Evolutionary conservation across 2,113 vertebrate genomes (phyloP).

Genomic region (Coracopsis vasa): DNA sequence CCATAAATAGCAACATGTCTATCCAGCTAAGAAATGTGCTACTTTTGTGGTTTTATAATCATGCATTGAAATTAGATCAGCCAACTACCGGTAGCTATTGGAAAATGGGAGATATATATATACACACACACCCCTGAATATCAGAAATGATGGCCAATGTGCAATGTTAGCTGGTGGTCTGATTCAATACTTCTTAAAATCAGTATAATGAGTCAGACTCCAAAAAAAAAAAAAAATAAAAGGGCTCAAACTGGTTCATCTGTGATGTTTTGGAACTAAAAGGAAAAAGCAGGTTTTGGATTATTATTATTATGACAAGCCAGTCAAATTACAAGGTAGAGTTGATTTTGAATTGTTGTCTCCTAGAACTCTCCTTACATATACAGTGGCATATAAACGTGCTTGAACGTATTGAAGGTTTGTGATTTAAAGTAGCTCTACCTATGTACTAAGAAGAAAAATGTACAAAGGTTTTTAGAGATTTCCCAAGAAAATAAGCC

Average conservation of each 20-base stretch:
- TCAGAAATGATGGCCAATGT: not conserved
- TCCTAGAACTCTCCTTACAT: not conserved
- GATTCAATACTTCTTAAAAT: not conserved
- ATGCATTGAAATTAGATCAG: not conserved
- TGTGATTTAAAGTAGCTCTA: not conserved
- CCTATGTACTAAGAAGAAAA: not conserved
- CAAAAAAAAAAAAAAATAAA: not conserved
- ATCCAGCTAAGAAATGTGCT: constrained; percentile 45
- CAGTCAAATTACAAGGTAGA: not conserved
- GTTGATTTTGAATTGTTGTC: not conserved
- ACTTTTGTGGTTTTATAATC: not conserved
- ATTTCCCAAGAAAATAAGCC: not conserved
- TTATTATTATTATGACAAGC: not conserved
- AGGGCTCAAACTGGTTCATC: not conserved
- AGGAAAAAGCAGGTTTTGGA: not conserved
- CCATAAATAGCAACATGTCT: constrained; percentile 54
- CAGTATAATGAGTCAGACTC: not conserved
- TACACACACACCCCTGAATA: not conserved
- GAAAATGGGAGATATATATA: not conserved
- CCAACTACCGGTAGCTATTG: not conserved
- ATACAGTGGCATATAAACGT: not conserved
- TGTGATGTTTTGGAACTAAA: rapidly evolving
- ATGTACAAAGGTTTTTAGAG: not conserved
- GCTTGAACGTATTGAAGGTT: not conserved
- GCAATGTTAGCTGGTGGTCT: not conserved